phyloP scores from a whole-genome alignment of 2,888 invertebrate species.

The Chrysomela aeneicollis region DNA sequence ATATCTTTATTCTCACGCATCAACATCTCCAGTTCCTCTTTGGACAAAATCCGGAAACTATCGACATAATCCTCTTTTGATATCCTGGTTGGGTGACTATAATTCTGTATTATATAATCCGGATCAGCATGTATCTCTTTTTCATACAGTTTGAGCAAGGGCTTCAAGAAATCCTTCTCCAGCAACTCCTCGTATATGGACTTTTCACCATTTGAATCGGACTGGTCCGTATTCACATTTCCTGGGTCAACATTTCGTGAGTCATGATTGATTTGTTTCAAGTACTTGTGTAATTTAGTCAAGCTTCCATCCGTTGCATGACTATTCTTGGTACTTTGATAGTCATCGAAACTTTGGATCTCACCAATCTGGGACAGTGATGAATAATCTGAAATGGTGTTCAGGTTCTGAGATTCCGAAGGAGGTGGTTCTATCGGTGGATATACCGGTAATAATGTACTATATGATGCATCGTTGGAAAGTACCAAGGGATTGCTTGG shows the following conservation, averaged over 20 bases:
- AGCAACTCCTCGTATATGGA: conserved; percentile 54
- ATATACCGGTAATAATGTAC: conserved; percentile 18
- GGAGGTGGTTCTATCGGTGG: conserved; percentile 23
- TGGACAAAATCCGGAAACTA: conserved; percentile 48
- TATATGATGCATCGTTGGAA: neutral
- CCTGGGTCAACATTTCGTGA: conserved; percentile 29
- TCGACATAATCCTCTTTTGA: conserved; percentile 55
- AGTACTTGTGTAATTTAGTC: conserved; percentile 49
- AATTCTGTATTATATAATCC: conserved; percentile 42
- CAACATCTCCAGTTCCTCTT: conserved; percentile 51
- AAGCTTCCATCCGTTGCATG: conserved; percentile 31
- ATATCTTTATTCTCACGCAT: conserved; percentile 40
- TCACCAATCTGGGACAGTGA: neutral
- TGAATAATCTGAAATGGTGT: conserved; percentile 15
- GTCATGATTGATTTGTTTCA: conserved; percentile 46
- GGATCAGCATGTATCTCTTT: conserved; percentile 46
- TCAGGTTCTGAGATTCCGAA: neutral
- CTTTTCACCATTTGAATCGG: conserved; percentile 48
- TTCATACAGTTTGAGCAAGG: conserved; percentile 55
- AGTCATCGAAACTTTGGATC: neutral
- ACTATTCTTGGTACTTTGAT: neutral
- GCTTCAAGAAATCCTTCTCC: conserved; percentile 57
- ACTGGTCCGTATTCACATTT: neutral
- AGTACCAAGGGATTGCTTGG: neutral
- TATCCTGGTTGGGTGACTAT: conserved; percentile 42